phyloP scores from a whole-genome alignment of 2,797 vertebrate genomes.

The Harpagifer antarcticus region DNA sequence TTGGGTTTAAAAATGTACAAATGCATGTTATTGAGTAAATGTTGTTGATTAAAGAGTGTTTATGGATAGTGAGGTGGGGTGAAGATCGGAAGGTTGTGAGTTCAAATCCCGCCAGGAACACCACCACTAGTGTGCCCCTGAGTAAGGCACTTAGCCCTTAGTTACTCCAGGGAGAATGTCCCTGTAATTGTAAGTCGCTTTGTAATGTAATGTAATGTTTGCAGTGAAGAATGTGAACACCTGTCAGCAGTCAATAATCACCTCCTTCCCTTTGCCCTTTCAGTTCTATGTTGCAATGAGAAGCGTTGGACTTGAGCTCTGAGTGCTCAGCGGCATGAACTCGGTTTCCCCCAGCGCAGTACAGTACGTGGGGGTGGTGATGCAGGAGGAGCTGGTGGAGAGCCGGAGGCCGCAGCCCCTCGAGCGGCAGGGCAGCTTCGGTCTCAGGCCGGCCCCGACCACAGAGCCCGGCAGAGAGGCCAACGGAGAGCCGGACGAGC shows the following conservation, averaged over 20 bases:
- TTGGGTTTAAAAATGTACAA: not conserved
- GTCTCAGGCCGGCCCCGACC: constrained; percentile 46
- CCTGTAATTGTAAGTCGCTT: too few species aligned
- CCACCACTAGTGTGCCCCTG: too few species aligned
- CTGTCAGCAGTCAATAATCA: constrained; percentile 13
- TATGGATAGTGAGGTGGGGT: too few species aligned
- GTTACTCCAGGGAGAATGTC: too few species aligned
- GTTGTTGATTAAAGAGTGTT: constrained; percentile 9
- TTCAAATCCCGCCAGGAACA: too few species aligned
- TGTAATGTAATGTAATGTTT: not conserved
- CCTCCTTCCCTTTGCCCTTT: not conserved
- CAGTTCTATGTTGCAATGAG: constrained; percentile 61
- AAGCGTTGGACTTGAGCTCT: constrained; percentile 48
- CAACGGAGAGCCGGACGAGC: constrained; percentile 87
- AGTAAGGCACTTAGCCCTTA: too few species aligned
- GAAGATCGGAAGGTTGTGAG: too few species aligned
- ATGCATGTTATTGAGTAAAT: not conserved
- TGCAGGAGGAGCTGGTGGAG: constrained; percentile 81
- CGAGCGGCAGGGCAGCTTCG: constrained; percentile 72
- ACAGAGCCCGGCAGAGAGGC: constrained; percentile 62
- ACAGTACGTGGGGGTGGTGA: constrained; percentile 84
- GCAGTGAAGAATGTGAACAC: not conserved
- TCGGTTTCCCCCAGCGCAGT: constrained; percentile 89
- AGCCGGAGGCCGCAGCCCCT: constrained; percentile 59
- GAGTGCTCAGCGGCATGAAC: constrained; percentile 85